Conservation (phyloP, 2,888 invertebrate species). For the Xylota sylvarum region DNA sequence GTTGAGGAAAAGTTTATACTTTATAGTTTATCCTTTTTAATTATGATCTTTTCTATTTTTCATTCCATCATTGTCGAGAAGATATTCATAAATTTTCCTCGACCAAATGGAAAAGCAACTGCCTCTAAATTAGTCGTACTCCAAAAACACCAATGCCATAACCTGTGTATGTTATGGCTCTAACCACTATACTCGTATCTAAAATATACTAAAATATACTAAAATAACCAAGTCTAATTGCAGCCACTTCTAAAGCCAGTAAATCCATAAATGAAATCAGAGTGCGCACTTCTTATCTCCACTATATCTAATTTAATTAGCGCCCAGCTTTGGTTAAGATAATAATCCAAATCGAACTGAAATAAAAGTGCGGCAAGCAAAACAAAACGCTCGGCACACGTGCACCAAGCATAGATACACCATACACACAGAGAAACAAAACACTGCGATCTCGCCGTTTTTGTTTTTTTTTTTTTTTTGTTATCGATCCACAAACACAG, state of each 20-base stretch:
- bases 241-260: neutral
- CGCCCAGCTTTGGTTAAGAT: conserved; percentile 45
- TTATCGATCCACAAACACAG: conserved; percentile 65
- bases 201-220: too few relatives aligned
- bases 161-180: too few relatives aligned
- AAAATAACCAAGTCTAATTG: neutral
- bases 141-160: too few relatives aligned
- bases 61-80: too few relatives aligned
- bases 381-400: conserved; percentile 51
- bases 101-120: too few relatives aligned
- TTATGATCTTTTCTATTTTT: too few relatives aligned
- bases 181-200: too few relatives aligned
- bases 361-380: conserved; percentile 55
- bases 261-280: conserved; percentile 14
- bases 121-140: too few relatives aligned
- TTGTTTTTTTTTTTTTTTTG: neutral
- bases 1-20: too few relatives aligned
- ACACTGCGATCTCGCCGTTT: conserved; percentile 46
- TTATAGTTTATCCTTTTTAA: too few relatives aligned
- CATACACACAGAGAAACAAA: conserved; percentile 28
- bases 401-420: conserved; percentile 44
- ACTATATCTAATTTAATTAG: conserved; percentile 52
- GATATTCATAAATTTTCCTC: too few relatives aligned
- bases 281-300: conserved; percentile 48
- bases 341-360: conserved; percentile 50